Evolutionary conservation across 2,113 vertebrate species (phyloP).

Genomic region (Scophthalmus maximus): DNA sequence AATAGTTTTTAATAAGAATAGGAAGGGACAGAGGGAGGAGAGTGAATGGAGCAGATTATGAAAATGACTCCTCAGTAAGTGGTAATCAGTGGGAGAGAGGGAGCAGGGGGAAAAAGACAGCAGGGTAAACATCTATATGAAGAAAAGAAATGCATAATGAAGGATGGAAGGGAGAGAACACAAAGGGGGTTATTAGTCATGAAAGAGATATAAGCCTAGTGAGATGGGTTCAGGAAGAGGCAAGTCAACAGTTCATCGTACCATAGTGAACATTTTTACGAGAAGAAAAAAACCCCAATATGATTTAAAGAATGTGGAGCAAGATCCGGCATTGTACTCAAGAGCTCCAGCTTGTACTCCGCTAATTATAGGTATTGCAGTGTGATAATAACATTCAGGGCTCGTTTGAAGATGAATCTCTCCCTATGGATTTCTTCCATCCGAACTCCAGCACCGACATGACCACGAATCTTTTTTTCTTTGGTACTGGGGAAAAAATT

Average conservation of each 20-base stretch:
- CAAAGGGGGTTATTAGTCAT: background rate
- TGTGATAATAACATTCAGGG: constrained; percentile 63
- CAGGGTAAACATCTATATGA: constrained; percentile 27
- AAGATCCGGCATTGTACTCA: constrained; percentile 30
- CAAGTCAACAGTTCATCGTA: constrained; percentile 21
- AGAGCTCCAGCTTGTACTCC: constrained; percentile 37
- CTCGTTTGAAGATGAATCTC: constrained; percentile 55
- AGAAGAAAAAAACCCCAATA: constrained; percentile 24
- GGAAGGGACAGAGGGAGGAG: constrained; percentile 32
- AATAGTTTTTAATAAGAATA: constrained; percentile 63
- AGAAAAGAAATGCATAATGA: constrained; percentile 8
- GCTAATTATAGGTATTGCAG: constrained; percentile 62
- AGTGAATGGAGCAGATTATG: constrained; percentile 10
- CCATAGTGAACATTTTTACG: constrained; percentile 45
- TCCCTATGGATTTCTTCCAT: constrained; percentile 51
- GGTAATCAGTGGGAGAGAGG: constrained; percentile 35
- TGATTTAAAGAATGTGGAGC: constrained; percentile 52
- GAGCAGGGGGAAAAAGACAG: constrained; percentile 3
- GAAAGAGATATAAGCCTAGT: constrained; percentile 18
- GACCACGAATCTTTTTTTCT: too few relatives aligned
- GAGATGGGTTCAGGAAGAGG: constrained; percentile 25
- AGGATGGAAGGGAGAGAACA: background rate
- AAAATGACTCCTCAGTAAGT: constrained; percentile 30
- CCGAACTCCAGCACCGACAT: constrained; percentile 17
- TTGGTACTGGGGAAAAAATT: too few relatives aligned